Percentiles rank a stretch among this genome's conserved stretches.
These are phyloP conservation scores for Flabesymbios commensalis DNA, from an alignment of 2,888 invertebrate genomes.

Conservation along the genomic window DNA sequence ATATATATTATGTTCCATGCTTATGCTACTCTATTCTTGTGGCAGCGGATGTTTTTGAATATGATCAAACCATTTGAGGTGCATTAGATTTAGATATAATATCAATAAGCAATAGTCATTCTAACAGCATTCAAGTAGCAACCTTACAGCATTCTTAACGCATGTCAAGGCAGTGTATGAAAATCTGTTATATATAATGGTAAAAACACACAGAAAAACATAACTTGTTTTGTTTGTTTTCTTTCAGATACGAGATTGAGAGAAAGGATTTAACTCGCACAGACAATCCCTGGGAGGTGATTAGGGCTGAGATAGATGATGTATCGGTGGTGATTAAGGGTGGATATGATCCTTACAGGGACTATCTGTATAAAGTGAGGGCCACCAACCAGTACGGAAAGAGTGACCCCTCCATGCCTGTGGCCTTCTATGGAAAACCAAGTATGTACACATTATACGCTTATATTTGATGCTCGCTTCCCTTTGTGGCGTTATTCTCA, in stretches of 20 bases:
- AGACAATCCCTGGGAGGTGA: conserved; percentile 90
- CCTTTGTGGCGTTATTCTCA: background rate
- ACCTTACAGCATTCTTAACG: no score
- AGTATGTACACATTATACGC: no score
- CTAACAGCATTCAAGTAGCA: no score
- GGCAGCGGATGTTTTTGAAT: background rate
- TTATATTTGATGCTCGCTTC: background rate
- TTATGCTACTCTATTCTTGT: background rate
- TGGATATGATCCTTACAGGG: conserved; percentile 84
- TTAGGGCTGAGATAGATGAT: conserved; percentile 57
- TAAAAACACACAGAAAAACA: no score
- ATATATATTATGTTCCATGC: no score
- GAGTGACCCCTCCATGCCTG: conserved; percentile 93
- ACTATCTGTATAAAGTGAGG: conserved; percentile 92
- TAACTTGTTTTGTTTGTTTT: no score
- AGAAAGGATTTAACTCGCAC: conserved; percentile 72
- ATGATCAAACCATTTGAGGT: background rate
- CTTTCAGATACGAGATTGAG: conserved; percentile 49
- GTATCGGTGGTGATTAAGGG: conserved; percentile 45
- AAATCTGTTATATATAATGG: no score
- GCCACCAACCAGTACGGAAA: conserved; percentile 97
- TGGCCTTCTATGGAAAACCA: conserved; percentile 62
- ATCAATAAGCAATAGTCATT: no score
- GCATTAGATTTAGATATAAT: background rate
- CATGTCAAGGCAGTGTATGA: no score